phyloP scores from a whole-genome alignment of 2,113 vertebrate species.

The Gobio gobio region DNA sequence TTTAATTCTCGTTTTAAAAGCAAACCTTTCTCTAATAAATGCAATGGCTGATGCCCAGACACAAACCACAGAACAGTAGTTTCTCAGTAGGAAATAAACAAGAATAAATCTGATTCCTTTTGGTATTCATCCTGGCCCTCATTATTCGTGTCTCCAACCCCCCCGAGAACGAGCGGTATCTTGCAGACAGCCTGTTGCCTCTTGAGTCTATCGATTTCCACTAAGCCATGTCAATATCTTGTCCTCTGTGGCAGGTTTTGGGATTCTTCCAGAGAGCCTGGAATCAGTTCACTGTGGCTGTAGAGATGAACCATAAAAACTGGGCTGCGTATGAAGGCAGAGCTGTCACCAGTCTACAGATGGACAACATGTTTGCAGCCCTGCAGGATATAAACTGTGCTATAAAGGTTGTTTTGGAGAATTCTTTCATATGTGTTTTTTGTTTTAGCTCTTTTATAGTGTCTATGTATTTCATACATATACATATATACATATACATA shows the following conservation, averaged over 20 bases:
- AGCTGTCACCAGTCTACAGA: slow-evolving; percentile 78
- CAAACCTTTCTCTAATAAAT: background rate
- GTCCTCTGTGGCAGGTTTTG: slow-evolving; percentile 63
- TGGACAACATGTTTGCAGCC: slow-evolving; percentile 77
- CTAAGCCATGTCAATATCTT: slow-evolving; percentile 29
- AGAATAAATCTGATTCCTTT: slow-evolving; percentile 24
- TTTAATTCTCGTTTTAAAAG: background rate
- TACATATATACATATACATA: no score
- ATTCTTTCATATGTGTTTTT: no score
- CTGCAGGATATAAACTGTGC: slow-evolving; percentile 79
- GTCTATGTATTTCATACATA: no score
- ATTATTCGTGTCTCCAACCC: slow-evolving; percentile 23
- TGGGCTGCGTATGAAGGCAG: slow-evolving; percentile 75
- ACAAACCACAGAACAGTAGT: background rate
- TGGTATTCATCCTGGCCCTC: slow-evolving; percentile 26
- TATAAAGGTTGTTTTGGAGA: slow-evolving; percentile 72
- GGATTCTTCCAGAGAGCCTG: slow-evolving; percentile 80
- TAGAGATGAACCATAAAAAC: slow-evolving; percentile 70
- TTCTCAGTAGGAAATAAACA: background rate
- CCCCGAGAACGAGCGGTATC: background rate
- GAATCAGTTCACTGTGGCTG: slow-evolving; percentile 78
- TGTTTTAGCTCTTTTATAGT: no score
- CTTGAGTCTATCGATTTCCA: slow-evolving; percentile 45
- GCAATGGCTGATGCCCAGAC: background rate
- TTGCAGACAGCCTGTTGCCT: slow-evolving; percentile 28